These are phyloP conservation scores for Phortica okadai DNA, from an alignment of 2,888 invertebrate genomes.

Conservation along the genomic window DNA sequence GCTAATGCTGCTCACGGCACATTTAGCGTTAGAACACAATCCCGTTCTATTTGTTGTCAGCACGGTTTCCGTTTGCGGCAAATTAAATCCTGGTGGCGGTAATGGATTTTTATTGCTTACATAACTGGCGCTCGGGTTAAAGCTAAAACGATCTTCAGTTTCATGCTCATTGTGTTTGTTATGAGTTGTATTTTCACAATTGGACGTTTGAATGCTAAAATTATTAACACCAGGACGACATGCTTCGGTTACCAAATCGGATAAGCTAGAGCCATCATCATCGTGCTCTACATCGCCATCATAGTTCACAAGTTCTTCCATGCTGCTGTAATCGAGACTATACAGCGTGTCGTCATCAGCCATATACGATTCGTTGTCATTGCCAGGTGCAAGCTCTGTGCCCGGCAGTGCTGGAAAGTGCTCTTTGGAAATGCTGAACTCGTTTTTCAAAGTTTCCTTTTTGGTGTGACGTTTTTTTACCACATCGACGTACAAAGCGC, in stretches of 20 bases:
- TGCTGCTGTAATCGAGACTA: slow-evolving; percentile 33
- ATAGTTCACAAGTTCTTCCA: slow-evolving; percentile 34
- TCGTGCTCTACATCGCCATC: slow-evolving; percentile 8
- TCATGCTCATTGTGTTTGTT: background rate
- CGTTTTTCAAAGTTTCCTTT: background rate
- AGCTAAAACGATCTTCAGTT: background rate
- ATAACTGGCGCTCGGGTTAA: background rate
- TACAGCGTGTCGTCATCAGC: slow-evolving; percentile 39
- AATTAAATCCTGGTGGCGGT: background rate
- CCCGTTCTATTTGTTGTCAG: background rate
- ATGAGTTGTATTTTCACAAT: background rate
- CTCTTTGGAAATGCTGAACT: slow-evolving; percentile 53
- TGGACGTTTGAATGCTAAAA: background rate
- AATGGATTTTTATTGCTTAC: background rate
- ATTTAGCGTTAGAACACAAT: background rate
- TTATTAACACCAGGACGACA: background rate
- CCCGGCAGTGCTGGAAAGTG: slow-evolving; percentile 60
- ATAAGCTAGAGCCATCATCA: slow-evolving; percentile 14
- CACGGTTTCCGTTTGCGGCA: background rate
- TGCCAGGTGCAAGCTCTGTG: background rate
- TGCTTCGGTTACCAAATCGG: background rate
- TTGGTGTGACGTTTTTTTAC: slow-evolving; percentile 45
- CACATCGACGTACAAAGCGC: slow-evolving; percentile 57
- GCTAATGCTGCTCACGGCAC: background rate
- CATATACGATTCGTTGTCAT: slow-evolving; percentile 8